Evolutionary conservation across 2,113 vertebrate species (phyloP).

Genomic region (Lepisosteus osseus): DNA sequence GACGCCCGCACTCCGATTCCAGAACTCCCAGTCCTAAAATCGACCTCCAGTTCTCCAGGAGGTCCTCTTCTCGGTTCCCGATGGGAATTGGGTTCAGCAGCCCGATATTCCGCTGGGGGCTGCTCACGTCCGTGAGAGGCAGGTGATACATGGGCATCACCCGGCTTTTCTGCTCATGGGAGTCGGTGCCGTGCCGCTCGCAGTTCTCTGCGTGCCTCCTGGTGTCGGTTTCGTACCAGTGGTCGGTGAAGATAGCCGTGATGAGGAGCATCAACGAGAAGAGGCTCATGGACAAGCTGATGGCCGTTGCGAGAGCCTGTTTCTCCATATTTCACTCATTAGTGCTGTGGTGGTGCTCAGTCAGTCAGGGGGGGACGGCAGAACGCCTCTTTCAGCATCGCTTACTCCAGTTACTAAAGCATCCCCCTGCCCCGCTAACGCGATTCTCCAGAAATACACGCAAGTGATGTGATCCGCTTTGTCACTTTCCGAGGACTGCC

Average conservation of each 20-base stretch:
- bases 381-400: constrained; percentile 20
- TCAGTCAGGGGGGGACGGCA: background rate
- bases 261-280: constrained; percentile 72
- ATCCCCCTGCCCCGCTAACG: constrained; percentile 35
- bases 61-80: constrained; percentile 68
- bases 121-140: constrained; percentile 71
- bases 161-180: constrained; percentile 79
- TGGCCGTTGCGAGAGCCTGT: constrained; percentile 65
- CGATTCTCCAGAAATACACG: constrained; percentile 16
- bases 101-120: constrained; percentile 54
- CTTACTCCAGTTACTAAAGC: constrained; percentile 41
- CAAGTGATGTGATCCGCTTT: constrained; percentile 14
- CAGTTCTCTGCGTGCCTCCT: constrained; percentile 81
- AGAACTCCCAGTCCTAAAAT: constrained; percentile 81
- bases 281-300: constrained; percentile 71
- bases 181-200: constrained; percentile 69
- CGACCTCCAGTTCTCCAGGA: constrained; percentile 77
- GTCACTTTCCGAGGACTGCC: constrained; percentile 12
- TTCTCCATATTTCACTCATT: constrained; percentile 65
- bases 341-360: constrained; percentile 26
- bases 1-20: constrained; percentile 79
- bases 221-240: constrained; percentile 85
- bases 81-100: constrained; percentile 68
- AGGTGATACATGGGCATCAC: constrained; percentile 88
- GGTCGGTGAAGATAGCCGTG: constrained; percentile 78